Base-by-base conservation (phyloP, 1,140 invertebrate genomes). In the Drosophila nikananu region DNA sequence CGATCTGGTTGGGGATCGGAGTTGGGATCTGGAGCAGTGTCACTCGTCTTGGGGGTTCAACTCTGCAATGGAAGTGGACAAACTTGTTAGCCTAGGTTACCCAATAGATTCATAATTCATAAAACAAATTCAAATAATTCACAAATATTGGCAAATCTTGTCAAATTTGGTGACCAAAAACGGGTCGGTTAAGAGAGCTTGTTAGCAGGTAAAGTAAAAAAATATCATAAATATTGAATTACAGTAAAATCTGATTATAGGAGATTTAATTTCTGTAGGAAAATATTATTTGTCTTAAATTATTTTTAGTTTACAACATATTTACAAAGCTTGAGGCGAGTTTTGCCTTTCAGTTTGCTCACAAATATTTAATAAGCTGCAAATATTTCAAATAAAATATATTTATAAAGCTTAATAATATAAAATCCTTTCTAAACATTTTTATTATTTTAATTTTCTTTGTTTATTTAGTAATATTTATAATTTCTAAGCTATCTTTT, bases 121-220 rank as follows among this genome's bases (percentile, higher is more conserved):
- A 76, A 39, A 44, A 73, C 10, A 72, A 39, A 57, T 21, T 17
- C 13, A 25, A 62, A 52, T 71, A 71, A 64, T 66, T 65, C 48
- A 80, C 60, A 73, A 70, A 70, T 64, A 72, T 86, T 80, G 76
- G 71, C 76, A 87, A 86, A 86, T 86, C 64, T 80, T 83, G 80
- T 86, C 80, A 80, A 87, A 87, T 87, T 84, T 84, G 55, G 68
- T 52, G 44, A 37, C 61, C 44, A 42, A 66, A 52, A 77, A 39
- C 64, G 39, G 41, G 67, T 71, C 39, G 0, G 10, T 7, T 8
- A 19, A 19, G 5, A n/a, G 30, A 37, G 30, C 41, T 64, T 19
- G 64, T 67, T 64, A 64, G 58, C n/a, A 46, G 23, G 21, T 48
- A 37, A n/a, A 27, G 23, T 13, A 19, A 63, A 27, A 25, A 25